Evolutionary conservation across 1,140 invertebrate species (phyloP), one percentile per base, ranked within the genome.

Genomic region (Pseudomyrmex dendroicus): DNA sequence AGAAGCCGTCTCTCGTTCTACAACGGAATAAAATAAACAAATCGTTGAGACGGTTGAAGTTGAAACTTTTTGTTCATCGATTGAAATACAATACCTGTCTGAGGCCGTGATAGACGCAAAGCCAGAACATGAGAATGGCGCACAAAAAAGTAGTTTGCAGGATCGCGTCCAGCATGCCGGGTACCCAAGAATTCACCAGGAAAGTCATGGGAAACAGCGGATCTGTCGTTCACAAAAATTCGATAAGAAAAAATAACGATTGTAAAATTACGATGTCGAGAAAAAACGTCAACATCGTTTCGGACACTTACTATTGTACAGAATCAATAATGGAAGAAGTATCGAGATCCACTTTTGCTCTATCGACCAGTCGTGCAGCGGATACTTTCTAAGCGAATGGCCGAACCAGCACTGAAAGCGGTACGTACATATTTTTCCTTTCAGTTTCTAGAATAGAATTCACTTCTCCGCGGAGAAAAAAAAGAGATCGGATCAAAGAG

Each of bases 331-430:
- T n/a, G 98, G 98, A 82, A 99, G 94, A 35, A 99, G 95, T 25
- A 98, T 94, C 0, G 97, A 97, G 89, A 99, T 96, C 98, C 98
- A 99, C 94, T 98, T 98, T 91, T 99, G 98, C 94, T 99, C 99
- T 87, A 99, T 99, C 4, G 98, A 98, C 98, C 98, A 99, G 94
- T 99, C 98, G 87, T 96, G 96, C 2, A 98, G 95, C 0, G 97
- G 96, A 95, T 98, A 99, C 92, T 97, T 98, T 90, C 98, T 95
- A 72, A 99, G 94, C 0, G 96, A 96, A 94, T 98, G 97, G 5
- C 97, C 97, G 94, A 98, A 99, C 96, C 98, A 98, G 92, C 97
- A 98, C 98, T 99, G 94, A 95, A 93, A 90, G 84, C 46, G 83
- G 20, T 35, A 84, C 12, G 80, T 73, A 35, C 4, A 35, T 35